Percentiles rank a stretch among this genome's conserved stretches.
Conservation (phyloP, 2,113 vertebrate genomes). For the Otocyon megalotis region DNA sequence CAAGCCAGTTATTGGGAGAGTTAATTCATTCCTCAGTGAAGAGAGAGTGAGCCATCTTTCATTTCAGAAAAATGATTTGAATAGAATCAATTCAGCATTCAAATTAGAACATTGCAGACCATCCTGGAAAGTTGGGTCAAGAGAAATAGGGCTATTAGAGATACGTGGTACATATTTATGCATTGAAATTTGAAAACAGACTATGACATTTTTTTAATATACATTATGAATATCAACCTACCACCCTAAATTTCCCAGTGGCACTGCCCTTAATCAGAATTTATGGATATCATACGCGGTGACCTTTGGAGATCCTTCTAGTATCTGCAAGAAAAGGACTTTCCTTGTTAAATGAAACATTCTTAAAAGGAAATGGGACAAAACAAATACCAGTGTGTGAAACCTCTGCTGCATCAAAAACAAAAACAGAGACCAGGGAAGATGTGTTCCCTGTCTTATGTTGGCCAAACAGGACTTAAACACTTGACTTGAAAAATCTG, state of each 20-base stretch:
- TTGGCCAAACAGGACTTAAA: slow-evolving; percentile 39
- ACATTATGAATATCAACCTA: slow-evolving; percentile 36
- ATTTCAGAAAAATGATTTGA: slow-evolving; percentile 75
- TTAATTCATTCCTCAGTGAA: slow-evolving; percentile 78
- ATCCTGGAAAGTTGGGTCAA: slow-evolving; percentile 56
- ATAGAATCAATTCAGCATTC: slow-evolving; percentile 70
- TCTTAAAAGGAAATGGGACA: slow-evolving; percentile 43
- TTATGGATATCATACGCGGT: slow-evolving; percentile 49
- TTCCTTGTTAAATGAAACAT: slow-evolving; percentile 69
- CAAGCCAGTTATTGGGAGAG: slow-evolving; percentile 81
- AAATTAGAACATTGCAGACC: slow-evolving; percentile 66
- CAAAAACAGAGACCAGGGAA: slow-evolving; percentile 18
- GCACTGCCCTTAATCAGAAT: slow-evolving; percentile 65
- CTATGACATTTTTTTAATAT: slow-evolving; percentile 70
- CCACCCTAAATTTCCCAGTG: slow-evolving; percentile 67
- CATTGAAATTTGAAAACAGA: slow-evolving; percentile 71
- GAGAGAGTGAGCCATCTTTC: slow-evolving; percentile 79
- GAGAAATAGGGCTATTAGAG: slow-evolving; percentile 64
- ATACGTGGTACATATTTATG: slow-evolving; percentile 74
- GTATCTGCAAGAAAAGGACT: slow-evolving; percentile 66
- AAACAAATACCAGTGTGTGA: background rate
- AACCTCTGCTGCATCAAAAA: background rate
- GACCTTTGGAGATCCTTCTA: slow-evolving; percentile 75
- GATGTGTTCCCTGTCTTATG: background rate
- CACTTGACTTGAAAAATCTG: slow-evolving; percentile 73